Evolutionary conservation across 2,797 vertebrate genomes (phyloP), one percentile per base, ranked within the genome.

Genomic region (Huso huso): DNA sequence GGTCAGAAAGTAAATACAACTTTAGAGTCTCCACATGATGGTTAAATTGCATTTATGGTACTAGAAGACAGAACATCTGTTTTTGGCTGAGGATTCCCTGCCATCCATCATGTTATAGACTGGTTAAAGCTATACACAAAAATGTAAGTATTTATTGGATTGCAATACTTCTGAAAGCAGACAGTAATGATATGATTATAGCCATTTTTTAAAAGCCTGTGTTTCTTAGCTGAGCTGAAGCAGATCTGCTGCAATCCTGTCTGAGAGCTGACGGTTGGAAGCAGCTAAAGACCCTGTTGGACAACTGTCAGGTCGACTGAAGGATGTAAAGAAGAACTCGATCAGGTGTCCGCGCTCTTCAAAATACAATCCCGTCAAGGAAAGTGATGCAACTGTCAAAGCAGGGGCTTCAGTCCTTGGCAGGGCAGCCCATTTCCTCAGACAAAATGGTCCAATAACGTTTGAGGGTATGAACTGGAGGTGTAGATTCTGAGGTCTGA

Each of bases 371-470:
- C 81, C 73, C 84, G 79, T 87, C 86, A 84, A 37, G 82, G 81
- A 79, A 90, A 89, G 88, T 86, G 90, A 88, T 83, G 76, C 83
- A 79, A 86, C 89, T 87, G 92, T 95, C 93, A 92, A 83, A 84
- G 88, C 79, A 78, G 82, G 67, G 76, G 79, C 66, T 74, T 83
- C 81, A 86, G 84, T 70, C 72, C 87, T 86, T 89, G 91, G 89
- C 87, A 83, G 84, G 83, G 79, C 83, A 85, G 86, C 86, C 84
- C 83, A 72, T 83, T 77, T 75, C 80, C 86, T 86, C 83, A 84
- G 86, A 89, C 85, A 89, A 86, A 87, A 88, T 89, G 89, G 84
- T 91, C 93, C 91, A 89, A 89, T 93, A 90, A 93, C 81, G 92
- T 91, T 91, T 88, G 74, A 73, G 87, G 85, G 80, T 82, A 87